Evolutionary conservation across 2,888 invertebrate species (phyloP).

Genomic region (Leuctra nigra): DNA sequence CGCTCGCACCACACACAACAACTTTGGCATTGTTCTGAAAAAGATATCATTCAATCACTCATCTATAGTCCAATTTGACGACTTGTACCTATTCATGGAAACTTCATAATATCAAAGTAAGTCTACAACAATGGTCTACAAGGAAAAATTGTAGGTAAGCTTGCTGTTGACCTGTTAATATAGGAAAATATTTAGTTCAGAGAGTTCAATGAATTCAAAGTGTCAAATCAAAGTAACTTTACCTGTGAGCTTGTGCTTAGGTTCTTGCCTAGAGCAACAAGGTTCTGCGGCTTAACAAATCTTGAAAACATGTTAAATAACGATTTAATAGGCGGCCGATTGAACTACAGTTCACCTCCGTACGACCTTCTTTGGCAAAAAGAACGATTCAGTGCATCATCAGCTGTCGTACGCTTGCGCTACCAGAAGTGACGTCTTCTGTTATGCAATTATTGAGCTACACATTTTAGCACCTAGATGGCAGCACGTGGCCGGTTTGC

Average conservation of each 20-base stretch:
- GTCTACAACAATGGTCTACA: too few species aligned
- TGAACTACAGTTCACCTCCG: slow-evolving; percentile 10
- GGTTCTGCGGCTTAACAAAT: slow-evolving; percentile 46
- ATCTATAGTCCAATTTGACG: too few species aligned
- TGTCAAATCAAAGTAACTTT: too few species aligned
- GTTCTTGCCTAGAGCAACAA: slow-evolving; percentile 45
- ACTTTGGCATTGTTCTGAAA: slow-evolving; percentile 81
- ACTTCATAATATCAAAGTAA: too few species aligned
- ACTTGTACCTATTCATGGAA: too few species aligned
- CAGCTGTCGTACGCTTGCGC: slow-evolving; percentile 9
- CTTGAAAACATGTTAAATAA: slow-evolving; percentile 60
- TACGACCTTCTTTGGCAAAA: slow-evolving; percentile 8
- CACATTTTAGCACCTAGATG: neutral
- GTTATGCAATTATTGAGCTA: neutral
- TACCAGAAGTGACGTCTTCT: neutral
- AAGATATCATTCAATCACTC: too few species aligned
- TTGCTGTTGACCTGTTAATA: too few species aligned
- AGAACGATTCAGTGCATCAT: slow-evolving; percentile 1
- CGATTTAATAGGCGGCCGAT: too few species aligned
- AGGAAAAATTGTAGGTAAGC: too few species aligned
- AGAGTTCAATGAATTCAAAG: too few species aligned
- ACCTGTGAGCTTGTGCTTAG: slow-evolving; percentile 44
- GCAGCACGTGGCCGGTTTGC: slow-evolving; percentile 4
- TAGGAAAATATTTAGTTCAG: too few species aligned
- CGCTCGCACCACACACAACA: slow-evolving; percentile 91